Conservation (phyloP, 2,113 vertebrate genomes). For the Ailuropoda melanoleuca region DNA sequence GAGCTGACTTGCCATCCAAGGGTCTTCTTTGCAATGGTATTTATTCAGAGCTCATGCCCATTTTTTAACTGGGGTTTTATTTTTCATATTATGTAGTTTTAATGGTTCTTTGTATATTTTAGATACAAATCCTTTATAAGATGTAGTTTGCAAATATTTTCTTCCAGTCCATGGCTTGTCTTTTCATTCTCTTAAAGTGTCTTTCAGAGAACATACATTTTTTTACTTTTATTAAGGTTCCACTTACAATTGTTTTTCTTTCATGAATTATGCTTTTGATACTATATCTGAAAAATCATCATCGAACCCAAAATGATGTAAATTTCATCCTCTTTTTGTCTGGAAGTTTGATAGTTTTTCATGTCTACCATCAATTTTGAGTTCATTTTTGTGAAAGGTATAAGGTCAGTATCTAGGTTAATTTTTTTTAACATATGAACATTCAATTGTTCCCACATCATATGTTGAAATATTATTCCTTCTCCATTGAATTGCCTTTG, state of each 20-base stretch:
- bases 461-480: background rate
- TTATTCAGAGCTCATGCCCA: background rate
- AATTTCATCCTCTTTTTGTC: background rate
- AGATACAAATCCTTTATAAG: background rate
- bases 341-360: background rate
- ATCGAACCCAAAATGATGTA: background rate
- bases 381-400: background rate
- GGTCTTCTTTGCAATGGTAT: background rate
- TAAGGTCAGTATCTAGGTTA: background rate
- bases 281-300: background rate
- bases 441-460: background rate
- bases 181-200: background rate
- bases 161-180: background rate
- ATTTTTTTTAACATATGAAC: background rate
- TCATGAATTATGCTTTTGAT: background rate
- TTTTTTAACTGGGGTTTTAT: background rate
- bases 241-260: background rate
- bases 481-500: background rate
- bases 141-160: background rate
- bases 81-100: background rate
- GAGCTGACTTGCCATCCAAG: background rate
- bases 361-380: background rate
- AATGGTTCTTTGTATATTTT: background rate
- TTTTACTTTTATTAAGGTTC: background rate
- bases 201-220: background rate